Conservation (phyloP, 1,140 invertebrate genomes). For the Trichoplusia ni region DNA sequence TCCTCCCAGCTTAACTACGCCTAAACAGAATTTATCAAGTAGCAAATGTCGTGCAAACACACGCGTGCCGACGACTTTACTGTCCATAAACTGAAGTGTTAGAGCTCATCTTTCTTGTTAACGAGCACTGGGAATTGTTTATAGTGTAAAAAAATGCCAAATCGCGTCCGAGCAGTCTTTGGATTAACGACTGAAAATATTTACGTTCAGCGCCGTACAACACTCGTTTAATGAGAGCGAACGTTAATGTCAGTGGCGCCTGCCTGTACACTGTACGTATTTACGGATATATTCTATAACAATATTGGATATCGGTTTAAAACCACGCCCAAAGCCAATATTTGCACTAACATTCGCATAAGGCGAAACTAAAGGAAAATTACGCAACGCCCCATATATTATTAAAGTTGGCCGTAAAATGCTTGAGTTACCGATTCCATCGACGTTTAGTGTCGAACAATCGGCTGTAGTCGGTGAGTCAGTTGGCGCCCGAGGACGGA, state of each 20-base stretch:
- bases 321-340: constrained; percentile 44
- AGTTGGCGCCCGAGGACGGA: constrained; percentile 63
- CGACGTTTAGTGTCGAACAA: constrained; percentile 74
- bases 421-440: constrained; percentile 72
- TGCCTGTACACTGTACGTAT: constrained; percentile 15
- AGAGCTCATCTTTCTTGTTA: constrained; percentile 79
- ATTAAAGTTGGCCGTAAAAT: constrained; percentile 69
- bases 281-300: constrained; percentile 4
- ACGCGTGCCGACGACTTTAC: constrained; percentile 70
- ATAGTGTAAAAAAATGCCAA: constrained; percentile 72
- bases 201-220: constrained; percentile 54
- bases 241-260: constrained; percentile 22
- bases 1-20: constrained; percentile 17
- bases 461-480: constrained; percentile 65
- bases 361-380: constrained; percentile 55
- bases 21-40: constrained; percentile 53
- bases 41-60: constrained; percentile 57
- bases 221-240: constrained; percentile 36
- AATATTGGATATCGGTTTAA: constrained; percentile 27
- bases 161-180: constrained; percentile 43
- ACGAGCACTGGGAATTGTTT: constrained; percentile 71
- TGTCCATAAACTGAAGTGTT: constrained; percentile 73
- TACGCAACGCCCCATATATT: constrained; percentile 74
- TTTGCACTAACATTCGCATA: constrained; percentile 50
- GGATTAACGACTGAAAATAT: constrained; percentile 66